These are phyloP conservation scores for Tanytarsus gracilentus DNA, from an alignment of 2,888 invertebrate species.

Conservation along the genomic window DNA sequence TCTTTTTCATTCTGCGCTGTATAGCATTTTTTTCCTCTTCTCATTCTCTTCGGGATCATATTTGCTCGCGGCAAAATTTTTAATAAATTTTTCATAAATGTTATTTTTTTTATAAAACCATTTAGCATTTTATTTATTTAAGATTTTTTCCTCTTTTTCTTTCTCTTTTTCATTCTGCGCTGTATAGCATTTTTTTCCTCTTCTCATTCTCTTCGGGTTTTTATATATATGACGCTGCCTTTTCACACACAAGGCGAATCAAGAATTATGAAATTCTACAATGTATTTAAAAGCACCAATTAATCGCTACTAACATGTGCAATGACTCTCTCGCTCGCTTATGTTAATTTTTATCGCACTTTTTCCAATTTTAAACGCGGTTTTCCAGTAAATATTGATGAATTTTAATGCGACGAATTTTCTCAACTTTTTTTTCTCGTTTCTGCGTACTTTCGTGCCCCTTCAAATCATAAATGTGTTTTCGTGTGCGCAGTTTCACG, in stretches of 20 bases:
- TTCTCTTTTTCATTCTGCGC: too few relatives aligned
- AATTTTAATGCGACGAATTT: too few relatives aligned
- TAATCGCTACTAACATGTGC: slow-evolving; percentile 11
- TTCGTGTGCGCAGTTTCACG: too few relatives aligned
- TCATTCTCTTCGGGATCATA: not conserved
- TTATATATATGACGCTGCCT: not conserved
- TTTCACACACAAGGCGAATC: too few relatives aligned
- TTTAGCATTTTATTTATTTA: not conserved
- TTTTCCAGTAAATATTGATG: slow-evolving; percentile 5
- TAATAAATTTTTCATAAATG: not conserved
- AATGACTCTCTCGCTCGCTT: not conserved
- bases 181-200: too few relatives aligned
- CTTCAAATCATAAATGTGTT: too few relatives aligned
- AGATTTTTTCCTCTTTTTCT: not conserved
- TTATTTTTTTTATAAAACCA: not conserved
- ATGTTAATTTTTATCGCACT: not conserved
- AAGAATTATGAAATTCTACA: slow-evolving; percentile 26
- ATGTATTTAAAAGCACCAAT: not conserved
- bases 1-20: too few relatives aligned
- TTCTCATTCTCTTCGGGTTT: too few relatives aligned
- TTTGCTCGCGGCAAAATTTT: not conserved
- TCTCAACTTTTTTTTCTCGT: too few relatives aligned
- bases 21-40: not conserved
- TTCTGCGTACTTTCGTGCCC: too few relatives aligned
- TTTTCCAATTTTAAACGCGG: not conserved